Evolutionary conservation across 2,888 invertebrate genomes (phyloP), one percentile per base, ranked within the genome.

Genomic region (Baronia brevicornis): DNA sequence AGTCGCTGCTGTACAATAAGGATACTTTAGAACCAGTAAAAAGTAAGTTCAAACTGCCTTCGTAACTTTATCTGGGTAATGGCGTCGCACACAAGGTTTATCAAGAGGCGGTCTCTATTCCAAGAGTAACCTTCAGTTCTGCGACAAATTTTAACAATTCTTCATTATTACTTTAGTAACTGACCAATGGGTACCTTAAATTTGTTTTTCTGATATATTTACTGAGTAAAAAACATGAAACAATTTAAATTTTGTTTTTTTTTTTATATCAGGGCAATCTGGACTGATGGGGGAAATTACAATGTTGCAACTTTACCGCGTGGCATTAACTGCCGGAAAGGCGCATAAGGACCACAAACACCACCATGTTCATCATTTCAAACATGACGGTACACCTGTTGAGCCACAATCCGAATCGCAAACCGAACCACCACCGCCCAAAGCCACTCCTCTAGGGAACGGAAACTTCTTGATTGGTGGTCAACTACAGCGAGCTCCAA

Each of bases 271-370:
- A 89, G 90, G 86, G 28, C 78, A 89, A 39, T 85, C 88, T 4
- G 91, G 91, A 21, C 75, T 90, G 49, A 67, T 91, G 34, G 92
- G 91, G 2, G 94, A 94, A 73, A 63, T 94, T 36, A 94, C 94
- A 1, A 89, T 94, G 87, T 67, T 94, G 1, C 93, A 94, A 61
- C 66, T 94, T 8, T 94, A 94, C 72, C 89, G 88, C 37, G 92
- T 93, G 0, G 94, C 94, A 0, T 60, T 94, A 36, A 92, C 92
- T 2, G 94, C 94, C 2, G 94, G 94, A 0, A 94, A 94, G 67
- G 94, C 94, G 0, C 94, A 94, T 72, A 91, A 90, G 44, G 93
- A 94, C 56, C 94, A 94, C 70, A 94, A 94, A 57, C 94, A 94
- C 57, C 94, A 94, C 60, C 94, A 94, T 68, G 93, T 89, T 0